phyloP scores from a whole-genome alignment of 2,113 vertebrate genomes.

The Gymnobelideus leadbeateri region DNA sequence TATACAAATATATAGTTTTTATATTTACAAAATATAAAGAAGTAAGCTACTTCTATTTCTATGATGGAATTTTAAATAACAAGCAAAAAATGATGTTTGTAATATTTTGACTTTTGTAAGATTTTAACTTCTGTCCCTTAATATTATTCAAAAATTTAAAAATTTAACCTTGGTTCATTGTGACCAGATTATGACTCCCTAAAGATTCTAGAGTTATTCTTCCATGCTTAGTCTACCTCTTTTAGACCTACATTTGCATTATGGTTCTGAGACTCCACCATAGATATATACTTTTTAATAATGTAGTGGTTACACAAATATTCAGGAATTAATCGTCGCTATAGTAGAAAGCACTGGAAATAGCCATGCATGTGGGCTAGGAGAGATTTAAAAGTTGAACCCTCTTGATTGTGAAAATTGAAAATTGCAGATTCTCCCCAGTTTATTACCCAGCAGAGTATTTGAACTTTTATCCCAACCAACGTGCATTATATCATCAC shows the following conservation, averaged over 20 bases:
- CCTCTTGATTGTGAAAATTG: not conserved
- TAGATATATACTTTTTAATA: too few species aligned
- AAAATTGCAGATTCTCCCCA: not conserved
- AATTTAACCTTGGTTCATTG: too few species aligned
- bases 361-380: not conserved
- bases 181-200: not conserved
- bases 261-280: not conserved
- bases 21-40: too few species aligned
- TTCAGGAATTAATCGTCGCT: not conserved
- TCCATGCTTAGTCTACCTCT: conserved; percentile 8
- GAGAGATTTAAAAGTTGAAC: not conserved
- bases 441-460: not conserved
- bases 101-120: too few species aligned
- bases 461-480: not conserved
- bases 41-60: too few species aligned
- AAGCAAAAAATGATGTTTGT: too few species aligned
- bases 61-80: too few species aligned
- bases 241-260: conserved; percentile 13
- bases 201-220: conserved; percentile 22
- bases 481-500: too few species aligned
- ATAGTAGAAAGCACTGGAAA: not conserved
- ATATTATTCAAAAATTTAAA: too few species aligned
- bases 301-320: not conserved
- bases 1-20: too few species aligned
- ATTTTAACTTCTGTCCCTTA: too few species aligned